Percentiles rank a stretch among this genome's conserved stretches.
Evolutionary conservation across 1,140 invertebrate genomes (phyloP).

Genomic region (Drosophila albomicans): DNA sequence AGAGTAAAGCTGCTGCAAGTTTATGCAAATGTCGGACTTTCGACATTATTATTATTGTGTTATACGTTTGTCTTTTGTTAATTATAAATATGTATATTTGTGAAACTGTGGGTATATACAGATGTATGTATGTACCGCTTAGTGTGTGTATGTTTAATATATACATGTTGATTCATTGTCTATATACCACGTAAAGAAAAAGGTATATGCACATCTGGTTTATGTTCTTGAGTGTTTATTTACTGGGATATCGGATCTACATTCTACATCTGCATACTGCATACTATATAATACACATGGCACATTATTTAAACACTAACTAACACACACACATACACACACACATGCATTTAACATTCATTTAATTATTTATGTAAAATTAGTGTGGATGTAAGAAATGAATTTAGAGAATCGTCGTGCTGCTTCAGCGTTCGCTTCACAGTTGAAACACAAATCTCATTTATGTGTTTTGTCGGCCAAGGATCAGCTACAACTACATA

Average conservation of each 20-base stretch:
- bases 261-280: constrained; percentile 4
- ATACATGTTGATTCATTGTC: constrained; percentile 8
- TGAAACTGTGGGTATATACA: constrained; percentile 6
- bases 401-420: constrained; percentile 20
- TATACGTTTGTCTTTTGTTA: constrained; percentile 5
- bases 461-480: no score
- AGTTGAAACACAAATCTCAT: no score
- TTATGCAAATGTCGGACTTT: background rate
- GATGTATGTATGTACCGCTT: constrained; percentile 13
- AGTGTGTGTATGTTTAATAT: constrained; percentile 15
- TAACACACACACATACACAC: constrained; percentile 21
- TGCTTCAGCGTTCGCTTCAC: constrained; percentile 48
- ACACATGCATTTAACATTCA: constrained; percentile 3
- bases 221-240: constrained; percentile 29
- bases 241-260: constrained; percentile 31
- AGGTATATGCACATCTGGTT: constrained; percentile 33
- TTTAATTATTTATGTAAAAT: constrained; percentile 27
- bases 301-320: constrained; percentile 22
- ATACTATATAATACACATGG: background rate
- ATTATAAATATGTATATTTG: constrained; percentile 19
- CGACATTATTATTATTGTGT: background rate
- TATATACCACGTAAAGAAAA: background rate
- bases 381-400: constrained; percentile 25
- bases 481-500: constrained; percentile 7
- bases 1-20: background rate